Evolutionary conservation across 2,797 vertebrate genomes (phyloP), one percentile per base, ranked within the genome.

Genomic region (Hyperoplus immaculatus): DNA sequence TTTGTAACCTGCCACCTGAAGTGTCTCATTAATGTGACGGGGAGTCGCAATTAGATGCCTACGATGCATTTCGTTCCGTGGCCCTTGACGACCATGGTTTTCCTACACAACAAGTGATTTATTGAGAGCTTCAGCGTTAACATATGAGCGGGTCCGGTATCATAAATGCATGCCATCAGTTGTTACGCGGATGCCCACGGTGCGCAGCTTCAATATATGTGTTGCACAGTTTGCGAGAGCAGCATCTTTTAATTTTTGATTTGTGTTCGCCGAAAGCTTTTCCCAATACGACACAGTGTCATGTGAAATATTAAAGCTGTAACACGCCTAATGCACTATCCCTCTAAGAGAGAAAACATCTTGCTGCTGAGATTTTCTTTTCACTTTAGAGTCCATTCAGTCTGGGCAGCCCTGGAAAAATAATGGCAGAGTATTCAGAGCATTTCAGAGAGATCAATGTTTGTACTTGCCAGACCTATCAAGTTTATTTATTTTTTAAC

Each of bases 371-470:
- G 63, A 50, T 54, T 78, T 69, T 78, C 67, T 69, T 29, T 29
- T 60, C 55, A 14, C 56, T 76, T 73, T 60, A 73, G 57, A 69
- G 55, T 47, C 72, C 42, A 13, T 58, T 75, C 38, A 74, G 60
- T 56, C 69, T 59, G 45, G 41, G 54, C 68, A 62, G 66, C 54
- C 50, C 46, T 14, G 39, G 70, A 76, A 87, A 29, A 88, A 78
- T 78, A 85, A 88, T 57, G 64, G 60, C 64, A 0, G 21, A 71
- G 68, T 68, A 88, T 87, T 85, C 75, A 54, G 60, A 83, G 72
- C 76, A 66, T 92, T 90, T 90, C 81, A 85, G 80, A 80, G 68
- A 83, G 85, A 93, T 89, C 84, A 75, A 79, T 89, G 81, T 78
- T 87, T 91, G 69, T 81, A 78, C 83, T 89, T 69, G 79, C 62